Base-by-base conservation (phyloP, 2,888 invertebrate genomes). In the Willowsia nigromaculata region DNA sequence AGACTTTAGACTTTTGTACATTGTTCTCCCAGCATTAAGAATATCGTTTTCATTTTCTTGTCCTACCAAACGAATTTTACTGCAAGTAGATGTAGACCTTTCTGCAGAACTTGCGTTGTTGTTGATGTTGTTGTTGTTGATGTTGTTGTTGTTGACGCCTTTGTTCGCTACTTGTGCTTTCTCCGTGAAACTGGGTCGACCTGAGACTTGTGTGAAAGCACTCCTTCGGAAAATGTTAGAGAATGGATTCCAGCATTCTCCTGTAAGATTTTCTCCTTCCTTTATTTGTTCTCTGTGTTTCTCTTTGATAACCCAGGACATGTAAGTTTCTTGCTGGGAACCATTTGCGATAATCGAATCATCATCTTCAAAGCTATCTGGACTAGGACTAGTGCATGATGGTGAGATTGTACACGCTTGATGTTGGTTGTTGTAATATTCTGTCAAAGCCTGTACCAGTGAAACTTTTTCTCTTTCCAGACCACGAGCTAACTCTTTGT, bases 261-360 rank as follows among this genome's bases (percentile, higher is more conserved):
- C 59, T 9, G 15, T 27, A 33, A 25, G 47, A 27, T 30, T 65
- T 33, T 68, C 74, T 6, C 2, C 13, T 18, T 40, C 43, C 15
- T 37, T 40, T 2, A 37, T 2, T 0, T n/a, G 18, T 43, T 65
- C 65, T n/a, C 33, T 68, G 47, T 33, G n/a, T 22, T 68, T 83
- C 15, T 71, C 83, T 37, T 50, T 71, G 1, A 83, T 68, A 37
- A 83, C 18, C 85, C 85, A 85, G 9, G 76, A 76, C 85, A 85
- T 85, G 18, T 27, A 65, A 0, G 85, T 85, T 65, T 78, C 65
- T 40, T 30, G 65, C n/a, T 22, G 6, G 6, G 83, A 83, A 43
- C 71, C 53, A 53, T 71, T 18, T 13, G 83, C 40, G 33, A 53
- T 71, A 83, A 71, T 50, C 11, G 40, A 74, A 25, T 83, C 53